Percentiles rank a stretch among this genome's conserved stretches.
phyloP scores from a whole-genome alignment of 2,888 invertebrate genomes.

The Zygogramma bicolorata region DNA sequence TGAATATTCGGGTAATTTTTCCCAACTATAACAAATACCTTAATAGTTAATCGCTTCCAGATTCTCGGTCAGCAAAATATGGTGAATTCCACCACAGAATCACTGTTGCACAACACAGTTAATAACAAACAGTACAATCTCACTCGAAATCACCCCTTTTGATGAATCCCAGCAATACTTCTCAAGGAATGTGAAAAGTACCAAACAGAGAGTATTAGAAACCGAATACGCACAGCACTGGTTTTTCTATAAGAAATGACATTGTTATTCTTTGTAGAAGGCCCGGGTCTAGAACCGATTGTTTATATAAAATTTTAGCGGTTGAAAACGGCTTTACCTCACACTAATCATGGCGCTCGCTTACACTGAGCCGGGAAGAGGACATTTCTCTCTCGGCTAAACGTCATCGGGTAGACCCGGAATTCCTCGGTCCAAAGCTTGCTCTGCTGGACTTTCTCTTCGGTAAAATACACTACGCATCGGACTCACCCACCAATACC shows the following conservation, averaged over 20 bases:
- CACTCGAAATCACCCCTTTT: background rate
- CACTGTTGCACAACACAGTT: background rate
- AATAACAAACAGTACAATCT: background rate
- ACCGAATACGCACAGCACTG: slow-evolving; percentile 3
- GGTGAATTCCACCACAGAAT: background rate
- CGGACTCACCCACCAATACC: background rate
- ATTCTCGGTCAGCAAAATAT: background rate
- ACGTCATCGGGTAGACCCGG: slow-evolving; percentile 27
- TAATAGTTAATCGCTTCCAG: no score
- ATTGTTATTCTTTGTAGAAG: background rate
- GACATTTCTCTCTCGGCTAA: slow-evolving; percentile 26
- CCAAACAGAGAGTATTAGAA: background rate
- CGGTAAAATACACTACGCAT: background rate
- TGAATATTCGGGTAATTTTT: no score
- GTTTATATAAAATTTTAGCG: slow-evolving; percentile 22
- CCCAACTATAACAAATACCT: no score
- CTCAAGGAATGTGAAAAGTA: background rate
- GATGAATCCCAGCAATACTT: background rate
- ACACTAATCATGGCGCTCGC: slow-evolving; percentile 31
- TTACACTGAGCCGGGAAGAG: slow-evolving; percentile 21
- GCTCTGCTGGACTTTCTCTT: background rate
- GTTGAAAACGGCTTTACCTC: slow-evolving; percentile 26
- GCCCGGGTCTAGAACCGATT: slow-evolving; percentile 4
- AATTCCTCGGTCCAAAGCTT: slow-evolving; percentile 27
- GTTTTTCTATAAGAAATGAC: background rate